Base-by-base conservation (phyloP, 2,888 invertebrate genomes). In the Bimastos eiseni region DNA sequence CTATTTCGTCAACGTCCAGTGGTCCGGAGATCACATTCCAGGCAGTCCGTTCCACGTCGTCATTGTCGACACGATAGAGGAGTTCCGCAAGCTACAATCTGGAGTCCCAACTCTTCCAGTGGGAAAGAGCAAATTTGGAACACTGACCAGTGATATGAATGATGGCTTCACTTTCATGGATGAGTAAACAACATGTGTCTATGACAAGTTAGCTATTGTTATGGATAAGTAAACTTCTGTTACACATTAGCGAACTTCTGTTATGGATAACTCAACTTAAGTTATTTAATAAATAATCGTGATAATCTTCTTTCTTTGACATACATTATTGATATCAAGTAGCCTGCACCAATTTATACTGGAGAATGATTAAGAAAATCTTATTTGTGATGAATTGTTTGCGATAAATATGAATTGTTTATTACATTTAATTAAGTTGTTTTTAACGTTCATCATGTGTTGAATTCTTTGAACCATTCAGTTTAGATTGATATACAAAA, bases 31-130 rank as follows among this genome's bases (percentile, higher is more conserved):
- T 93, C 97, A 99, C 94, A 99, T 99, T 38, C 99, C 99, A 90
- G 99, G 99, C 90, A 98, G 98, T 88, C 99, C 99, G 0, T 99
- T 99, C 96, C 97, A 98, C 92, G 98, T 99, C 92, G 98, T 98
- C 97, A 99, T 99, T 94, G 98, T 99, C 95, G 99, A 99, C 95
- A 99, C 99, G 19, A 98, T 99, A 95, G 98, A 99, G 95, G 99
- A 99, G 95, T 96, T 99, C 24, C 86, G 86, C 37, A 86, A 34
- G 37, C 86, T 86, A 36, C 86, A 86, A 36, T 33, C 34, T 11
- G 86, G 86, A 33, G 86, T 34, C n/a, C 37, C 86, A 36, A n/a
- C 17, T 36, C 30, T 36, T 86, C 86, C 86, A 34, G 34, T 86
- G 17, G 86, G 86, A 34, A 86, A 30, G 17, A 86, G 19, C 36